These are phyloP conservation scores for Rhagologus leucostigma DNA, from an alignment of 2,113 vertebrate species.

Conservation along the genomic window DNA sequence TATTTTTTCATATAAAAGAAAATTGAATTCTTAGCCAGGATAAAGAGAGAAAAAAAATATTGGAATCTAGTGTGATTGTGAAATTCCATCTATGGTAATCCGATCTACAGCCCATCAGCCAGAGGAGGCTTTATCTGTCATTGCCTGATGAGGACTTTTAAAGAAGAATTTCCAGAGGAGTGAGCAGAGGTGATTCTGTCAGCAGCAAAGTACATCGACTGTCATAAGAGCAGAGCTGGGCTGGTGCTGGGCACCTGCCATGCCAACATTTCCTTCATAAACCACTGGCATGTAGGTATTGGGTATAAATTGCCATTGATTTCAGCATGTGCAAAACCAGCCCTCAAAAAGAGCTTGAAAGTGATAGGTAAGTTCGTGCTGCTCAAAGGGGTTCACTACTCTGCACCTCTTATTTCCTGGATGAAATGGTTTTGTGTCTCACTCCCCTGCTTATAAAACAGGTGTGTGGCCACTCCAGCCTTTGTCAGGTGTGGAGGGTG, in stretches of 20 bases:
- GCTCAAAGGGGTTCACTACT: not conserved
- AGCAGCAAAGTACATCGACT: rapidly evolving
- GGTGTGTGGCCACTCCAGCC: not conserved
- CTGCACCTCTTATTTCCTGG: not conserved
- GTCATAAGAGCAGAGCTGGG: not conserved
- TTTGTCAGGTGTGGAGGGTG: not conserved
- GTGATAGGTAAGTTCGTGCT: not conserved
- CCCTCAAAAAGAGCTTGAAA: not conserved
- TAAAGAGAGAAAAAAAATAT: not conserved
- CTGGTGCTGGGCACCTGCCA: not conserved
- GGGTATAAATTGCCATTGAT: not conserved
- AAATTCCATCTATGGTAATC: conserved; percentile 9
- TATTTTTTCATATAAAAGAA: conserved; percentile 41
- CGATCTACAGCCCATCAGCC: not conserved
- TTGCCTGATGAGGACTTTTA: not conserved
- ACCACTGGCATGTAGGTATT: too few species aligned
- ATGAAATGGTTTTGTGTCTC: not conserved
- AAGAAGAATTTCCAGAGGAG: not conserved
- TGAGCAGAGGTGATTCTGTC: not conserved
- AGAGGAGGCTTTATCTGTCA: not conserved
- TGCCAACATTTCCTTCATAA: not conserved
- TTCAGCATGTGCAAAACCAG: not conserved
- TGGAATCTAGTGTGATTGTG: not conserved
- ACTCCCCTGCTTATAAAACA: not conserved
- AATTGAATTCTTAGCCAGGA: conserved; percentile 9